phyloP scores from a whole-genome alignment of 35 echinoderm and acorn worm genomes.

The Eucidaris tribuloides region DNA sequence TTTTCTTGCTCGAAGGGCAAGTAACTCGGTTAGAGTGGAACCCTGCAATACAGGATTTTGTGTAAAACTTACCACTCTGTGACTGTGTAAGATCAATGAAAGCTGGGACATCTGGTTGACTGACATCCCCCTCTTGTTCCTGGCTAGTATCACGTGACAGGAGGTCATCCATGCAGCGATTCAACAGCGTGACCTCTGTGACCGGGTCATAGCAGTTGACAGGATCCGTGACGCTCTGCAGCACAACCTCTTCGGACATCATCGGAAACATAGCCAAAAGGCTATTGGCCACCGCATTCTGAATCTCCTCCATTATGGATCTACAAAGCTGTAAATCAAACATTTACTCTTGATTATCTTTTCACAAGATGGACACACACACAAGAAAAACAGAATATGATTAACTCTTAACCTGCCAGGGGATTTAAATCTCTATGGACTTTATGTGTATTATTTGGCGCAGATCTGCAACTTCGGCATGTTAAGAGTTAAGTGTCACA shows the following conservation, averaged over 20 bases:
- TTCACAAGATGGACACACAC: no score
- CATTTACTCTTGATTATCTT: no score
- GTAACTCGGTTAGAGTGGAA: not conserved
- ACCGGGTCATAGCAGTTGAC: not conserved
- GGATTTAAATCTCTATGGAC: no score
- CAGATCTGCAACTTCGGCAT: no score
- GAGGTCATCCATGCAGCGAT: conserved; percentile 20
- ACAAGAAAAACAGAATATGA: no score
- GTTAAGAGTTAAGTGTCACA: no score
- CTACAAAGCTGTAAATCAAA: no score
- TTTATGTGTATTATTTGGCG: no score
- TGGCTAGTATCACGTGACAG: not conserved
- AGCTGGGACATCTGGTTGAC: not conserved
- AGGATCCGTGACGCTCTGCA: conserved; percentile 3
- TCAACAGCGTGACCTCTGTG: not conserved
- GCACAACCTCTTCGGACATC: not conserved
- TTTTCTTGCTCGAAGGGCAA: no score
- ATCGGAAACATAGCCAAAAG: conserved; percentile 21
- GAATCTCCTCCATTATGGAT: conserved; percentile 6
- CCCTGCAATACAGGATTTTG: not conserved
- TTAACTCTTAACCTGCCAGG: no score
- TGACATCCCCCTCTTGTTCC: not conserved
- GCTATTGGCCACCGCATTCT: conserved; percentile 3
- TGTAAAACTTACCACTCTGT: not conserved
- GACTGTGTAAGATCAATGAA: not conserved